These are phyloP conservation scores for Orthosia cruda DNA, from an alignment of 2,888 invertebrate species.

Conservation along the genomic window DNA sequence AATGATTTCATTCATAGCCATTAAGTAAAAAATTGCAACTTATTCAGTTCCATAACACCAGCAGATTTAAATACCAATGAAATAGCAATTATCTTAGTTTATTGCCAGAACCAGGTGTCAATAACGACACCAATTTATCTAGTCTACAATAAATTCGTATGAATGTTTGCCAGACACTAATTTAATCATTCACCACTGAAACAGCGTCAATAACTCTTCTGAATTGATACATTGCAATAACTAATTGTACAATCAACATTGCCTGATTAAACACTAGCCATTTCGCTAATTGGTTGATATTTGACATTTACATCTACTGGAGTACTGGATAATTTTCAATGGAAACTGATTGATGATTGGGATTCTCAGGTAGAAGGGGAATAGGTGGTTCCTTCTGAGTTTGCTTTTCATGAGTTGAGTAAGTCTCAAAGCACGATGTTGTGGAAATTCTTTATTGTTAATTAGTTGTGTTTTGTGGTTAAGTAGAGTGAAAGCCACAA, in stretches of 20 bases:
- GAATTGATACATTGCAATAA: constrained; percentile 31
- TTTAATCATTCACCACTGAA: constrained; percentile 2
- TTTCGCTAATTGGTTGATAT: constrained; percentile 34
- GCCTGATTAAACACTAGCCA: constrained; percentile 16
- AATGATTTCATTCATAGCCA: too few relatives aligned
- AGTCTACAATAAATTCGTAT: background rate
- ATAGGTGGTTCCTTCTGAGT: background rate
- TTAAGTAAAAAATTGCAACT: too few relatives aligned
- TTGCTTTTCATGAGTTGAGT: background rate
- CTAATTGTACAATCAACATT: constrained; percentile 29
- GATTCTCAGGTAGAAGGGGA: background rate
- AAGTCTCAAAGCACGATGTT: too few relatives aligned
- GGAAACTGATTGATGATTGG: constrained; percentile 1
- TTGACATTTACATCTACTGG: constrained; percentile 20
- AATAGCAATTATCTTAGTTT: too few relatives aligned
- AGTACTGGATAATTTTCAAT: constrained; percentile 26
- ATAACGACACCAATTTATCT: background rate
- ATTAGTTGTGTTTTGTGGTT: too few relatives aligned
- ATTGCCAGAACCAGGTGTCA: too few relatives aligned
- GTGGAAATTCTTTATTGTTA: too few relatives aligned
- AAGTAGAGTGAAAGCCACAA: too few relatives aligned
- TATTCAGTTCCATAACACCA: too few relatives aligned
- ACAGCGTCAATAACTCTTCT: constrained; percentile 14
- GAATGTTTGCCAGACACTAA: background rate
- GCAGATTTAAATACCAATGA: too few relatives aligned